A percentile compares a stretch with the other conserved stretches of the same genome.
These are phyloP conservation scores for Metacarcinus magister DNA, from an alignment of 2,888 invertebrate genomes.

Conservation along the genomic window DNA sequence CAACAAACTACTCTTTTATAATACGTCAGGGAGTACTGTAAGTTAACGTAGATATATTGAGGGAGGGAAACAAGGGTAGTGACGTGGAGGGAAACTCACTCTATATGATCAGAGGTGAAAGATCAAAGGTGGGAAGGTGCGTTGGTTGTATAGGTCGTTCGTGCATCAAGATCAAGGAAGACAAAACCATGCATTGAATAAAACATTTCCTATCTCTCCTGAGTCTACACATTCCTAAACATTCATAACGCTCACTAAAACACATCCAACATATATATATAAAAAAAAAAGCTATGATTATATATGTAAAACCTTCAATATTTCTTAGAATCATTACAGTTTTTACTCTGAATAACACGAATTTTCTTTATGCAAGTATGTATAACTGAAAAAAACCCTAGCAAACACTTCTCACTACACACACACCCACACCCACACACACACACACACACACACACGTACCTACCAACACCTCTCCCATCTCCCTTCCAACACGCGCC, in stretches of 20 bases:
- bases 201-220: background rate
- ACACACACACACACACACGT: background rate
- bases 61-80: background rate
- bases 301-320: background rate
- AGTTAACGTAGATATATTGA: background rate
- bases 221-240: background rate
- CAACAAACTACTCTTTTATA: background rate
- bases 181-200: background rate
- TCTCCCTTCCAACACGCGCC: background rate
- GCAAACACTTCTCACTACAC: too few species aligned
- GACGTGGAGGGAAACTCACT: background rate
- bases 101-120: background rate
- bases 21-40: background rate
- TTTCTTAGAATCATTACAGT: background rate
- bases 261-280: background rate
- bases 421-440: too few species aligned
- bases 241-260: background rate
- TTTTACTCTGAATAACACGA: background rate
- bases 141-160: background rate
- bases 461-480: background rate
- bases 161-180: background rate
- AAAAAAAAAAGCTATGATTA: background rate
- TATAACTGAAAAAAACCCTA: too few species aligned
- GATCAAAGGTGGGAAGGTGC: background rate
- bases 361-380: background rate